A percentile compares a stretch with the other conserved stretches of the same genome.
phyloP scores from a whole-genome alignment of 2,797 vertebrate species.

The Okamejei kenojei region DNA sequence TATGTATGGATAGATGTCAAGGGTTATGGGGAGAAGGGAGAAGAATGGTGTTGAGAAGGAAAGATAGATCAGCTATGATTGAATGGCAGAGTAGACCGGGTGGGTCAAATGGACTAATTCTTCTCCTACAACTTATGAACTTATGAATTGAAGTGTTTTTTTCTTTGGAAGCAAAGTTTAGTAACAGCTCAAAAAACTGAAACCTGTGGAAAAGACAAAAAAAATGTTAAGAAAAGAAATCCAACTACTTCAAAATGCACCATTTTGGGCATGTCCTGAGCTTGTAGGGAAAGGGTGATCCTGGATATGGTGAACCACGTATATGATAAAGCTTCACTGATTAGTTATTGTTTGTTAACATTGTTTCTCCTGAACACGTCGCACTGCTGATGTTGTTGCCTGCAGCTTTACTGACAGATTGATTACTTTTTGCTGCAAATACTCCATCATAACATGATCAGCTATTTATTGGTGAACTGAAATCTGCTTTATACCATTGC shows the following conservation, averaged over 20 bases:
- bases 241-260: not conserved
- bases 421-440: slow-evolving; percentile 20
- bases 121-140: too few relatives aligned
- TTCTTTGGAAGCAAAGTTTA: not conserved
- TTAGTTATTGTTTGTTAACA: not conserved
- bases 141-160: too few relatives aligned
- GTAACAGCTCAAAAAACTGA: not conserved
- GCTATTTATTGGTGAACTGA: not conserved
- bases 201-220: not conserved
- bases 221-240: not conserved
- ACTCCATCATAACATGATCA: not conserved
- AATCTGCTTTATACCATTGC: not conserved
- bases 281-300: not conserved
- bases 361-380: not conserved
- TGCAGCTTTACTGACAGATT: slow-evolving; percentile 20
- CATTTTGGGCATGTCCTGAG: not conserved
- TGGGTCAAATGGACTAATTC: too few relatives aligned
- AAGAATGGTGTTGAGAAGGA: too few relatives aligned
- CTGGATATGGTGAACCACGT: not conserved
- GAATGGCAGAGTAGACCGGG: too few relatives aligned
- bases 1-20: too few relatives aligned
- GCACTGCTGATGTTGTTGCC: slow-evolving; percentile 18
- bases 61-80: too few relatives aligned
- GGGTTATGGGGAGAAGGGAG: too few relatives aligned
- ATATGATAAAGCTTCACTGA: not conserved